phyloP scores from a whole-genome alignment of 2,797 vertebrate genomes.

The Centroberyx gerrardi region DNA sequence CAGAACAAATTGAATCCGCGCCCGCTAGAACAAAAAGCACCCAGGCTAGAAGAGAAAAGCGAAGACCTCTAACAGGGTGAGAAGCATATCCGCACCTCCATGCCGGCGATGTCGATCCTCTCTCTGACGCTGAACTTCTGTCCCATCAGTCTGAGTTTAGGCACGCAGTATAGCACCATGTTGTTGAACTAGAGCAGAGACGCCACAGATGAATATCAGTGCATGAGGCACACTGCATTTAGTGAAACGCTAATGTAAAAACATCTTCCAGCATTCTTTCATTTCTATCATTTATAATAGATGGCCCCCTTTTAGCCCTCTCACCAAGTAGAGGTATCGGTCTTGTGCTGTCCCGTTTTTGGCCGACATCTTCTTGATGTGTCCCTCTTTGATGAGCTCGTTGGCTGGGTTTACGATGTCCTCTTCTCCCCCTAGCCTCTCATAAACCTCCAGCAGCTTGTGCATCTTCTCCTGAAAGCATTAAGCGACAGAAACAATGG shows the following conservation, averaged over 20 bases:
- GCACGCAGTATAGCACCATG: conserved; percentile 98
- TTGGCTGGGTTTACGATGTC: conserved; percentile 98
- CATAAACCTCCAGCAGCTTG: conserved; percentile 96
- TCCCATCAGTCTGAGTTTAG: conserved; percentile 95
- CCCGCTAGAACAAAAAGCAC: neutral
- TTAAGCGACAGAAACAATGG: neutral
- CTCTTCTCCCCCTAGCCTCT: conserved; percentile 95
- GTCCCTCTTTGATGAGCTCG: conserved; percentile 97
- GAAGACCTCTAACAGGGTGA: neutral
- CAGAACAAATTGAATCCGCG: conserved; percentile 2
- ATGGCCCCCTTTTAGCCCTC: conserved; percentile 42
- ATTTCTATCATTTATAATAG: neutral
- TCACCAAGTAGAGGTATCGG: conserved; percentile 96
- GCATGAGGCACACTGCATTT: neutral
- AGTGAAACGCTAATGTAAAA: too few relatives aligned
- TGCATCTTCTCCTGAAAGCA: conserved; percentile 95
- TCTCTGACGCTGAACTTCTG: conserved; percentile 98
- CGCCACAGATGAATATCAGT: neutral
- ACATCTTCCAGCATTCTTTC: neutral
- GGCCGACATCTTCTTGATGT: conserved; percentile 97
- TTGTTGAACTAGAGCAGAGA: conserved; percentile 92
- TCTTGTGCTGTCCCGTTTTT: conserved; percentile 97
- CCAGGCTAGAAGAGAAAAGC: neutral
- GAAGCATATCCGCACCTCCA: conserved; percentile 87
- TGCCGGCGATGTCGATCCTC: conserved; percentile 95